phyloP scores from a whole-genome alignment of 2,113 vertebrate species.

The Macquaria ambigua region DNA sequence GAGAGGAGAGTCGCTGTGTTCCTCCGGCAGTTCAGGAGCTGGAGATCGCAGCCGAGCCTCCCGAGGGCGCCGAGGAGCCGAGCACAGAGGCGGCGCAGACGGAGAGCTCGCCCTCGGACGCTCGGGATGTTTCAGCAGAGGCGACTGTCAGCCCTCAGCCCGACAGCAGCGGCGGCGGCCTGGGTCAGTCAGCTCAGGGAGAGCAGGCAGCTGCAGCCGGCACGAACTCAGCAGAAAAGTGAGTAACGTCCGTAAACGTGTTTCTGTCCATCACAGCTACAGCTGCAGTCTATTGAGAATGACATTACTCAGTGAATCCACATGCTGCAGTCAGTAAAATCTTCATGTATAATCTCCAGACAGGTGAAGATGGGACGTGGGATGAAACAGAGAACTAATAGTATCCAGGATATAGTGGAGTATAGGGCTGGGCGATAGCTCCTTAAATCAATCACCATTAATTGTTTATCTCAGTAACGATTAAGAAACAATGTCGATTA shows the following conservation, averaged over 20 bases:
- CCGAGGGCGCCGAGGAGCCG: constrained; percentile 4
- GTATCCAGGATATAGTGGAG: not conserved
- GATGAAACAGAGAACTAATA: not conserved
- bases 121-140: constrained; percentile 23
- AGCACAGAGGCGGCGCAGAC: not conserved
- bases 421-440: too few relatives aligned
- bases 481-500: too few relatives aligned
- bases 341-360: not conserved
- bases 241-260: constrained; percentile 9
- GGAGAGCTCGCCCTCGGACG: not conserved
- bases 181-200: not conserved
- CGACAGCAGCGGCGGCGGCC: not conserved
- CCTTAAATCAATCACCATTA: too few relatives aligned
- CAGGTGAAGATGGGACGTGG: not conserved
- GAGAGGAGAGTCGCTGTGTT: constrained; percentile 25
- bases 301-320: not conserved
- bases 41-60: constrained; percentile 53
- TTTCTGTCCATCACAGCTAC: not conserved
- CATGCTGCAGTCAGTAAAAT: not conserved
- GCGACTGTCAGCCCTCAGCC: not conserved
- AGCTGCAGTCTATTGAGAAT: not conserved
- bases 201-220: constrained; percentile 48
- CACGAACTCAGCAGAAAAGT: constrained; percentile 30
- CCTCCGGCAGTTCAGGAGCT: constrained; percentile 69
- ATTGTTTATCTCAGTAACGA: too few relatives aligned